phyloP scores from a whole-genome alignment of 2,113 vertebrate genomes.

The Dinomys branickii region DNA sequence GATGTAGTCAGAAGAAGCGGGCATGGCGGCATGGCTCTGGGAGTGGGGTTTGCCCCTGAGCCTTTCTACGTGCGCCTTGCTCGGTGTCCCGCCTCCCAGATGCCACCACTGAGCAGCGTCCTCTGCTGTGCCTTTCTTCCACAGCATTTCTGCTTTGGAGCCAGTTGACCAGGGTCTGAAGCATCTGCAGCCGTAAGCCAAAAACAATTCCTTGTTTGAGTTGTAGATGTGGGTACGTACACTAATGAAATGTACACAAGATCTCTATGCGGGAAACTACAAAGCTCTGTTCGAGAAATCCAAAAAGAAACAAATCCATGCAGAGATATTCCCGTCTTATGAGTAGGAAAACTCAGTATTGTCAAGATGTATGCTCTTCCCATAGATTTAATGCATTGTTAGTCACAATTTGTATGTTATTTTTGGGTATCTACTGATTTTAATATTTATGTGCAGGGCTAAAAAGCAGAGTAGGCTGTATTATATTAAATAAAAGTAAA shows the following conservation, averaged over 20 bases:
- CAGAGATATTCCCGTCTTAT: not conserved
- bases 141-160: not conserved
- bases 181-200: not conserved
- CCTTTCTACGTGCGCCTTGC: not conserved
- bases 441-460: not conserved
- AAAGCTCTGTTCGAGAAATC: not conserved
- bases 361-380: not conserved
- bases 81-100: not conserved
- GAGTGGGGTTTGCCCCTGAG: not conserved
- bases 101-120: not conserved
- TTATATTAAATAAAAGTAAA: not conserved
- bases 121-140: not conserved
- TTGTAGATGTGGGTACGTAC: not conserved
- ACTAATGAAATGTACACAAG: not conserved
- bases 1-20: not conserved
- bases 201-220: not conserved
- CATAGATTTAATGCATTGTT: not conserved
- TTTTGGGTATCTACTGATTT: not conserved
- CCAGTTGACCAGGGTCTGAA: not conserved
- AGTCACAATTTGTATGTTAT: not conserved
- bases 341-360: not conserved
- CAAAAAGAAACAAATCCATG: not conserved
- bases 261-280: not conserved
- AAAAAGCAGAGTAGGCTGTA: not conserved
- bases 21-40: not conserved